Evolutionary conservation across 2,888 invertebrate genomes (phyloP), one percentile per base, ranked within the genome.

Genomic region (Agrochola litura): DNA sequence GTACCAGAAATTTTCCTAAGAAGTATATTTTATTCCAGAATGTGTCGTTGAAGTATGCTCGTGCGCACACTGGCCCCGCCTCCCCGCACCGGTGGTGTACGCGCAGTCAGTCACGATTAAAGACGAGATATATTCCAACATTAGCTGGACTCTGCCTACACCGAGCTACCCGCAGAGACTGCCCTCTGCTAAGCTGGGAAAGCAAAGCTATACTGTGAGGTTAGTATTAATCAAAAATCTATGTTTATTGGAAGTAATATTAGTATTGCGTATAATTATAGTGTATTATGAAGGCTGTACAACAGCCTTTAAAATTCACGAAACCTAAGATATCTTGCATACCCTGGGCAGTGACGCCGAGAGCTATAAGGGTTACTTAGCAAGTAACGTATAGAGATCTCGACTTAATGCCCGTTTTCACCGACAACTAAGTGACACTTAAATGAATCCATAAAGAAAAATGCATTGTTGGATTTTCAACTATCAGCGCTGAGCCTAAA

Each of bases 21-120:
- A 16, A n/a, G 37, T 12, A 1, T 19, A 68, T 64, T 76, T 78
- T 79, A n/a, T 88, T 86, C 0, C 91, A 96, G 96, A 96, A 89
- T 96, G 96, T 84, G 95, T 93, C 16, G 89, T 88, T 0, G 95
- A 93, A 0, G 93, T 96, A 0, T 96, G 96, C 79, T 96, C 96
- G 0, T 96, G 96, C 81, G 96, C 93, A 0, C 94, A 96, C 84
- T 88, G 92, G 0, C 92, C 93, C 0, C 94, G 94, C 0, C 92
- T 96, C 10, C 96, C 96, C 0, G 75, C 73, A 19, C 96, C 96
- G 0, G 54, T 68, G 0, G 95, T 96, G 19, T 70, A 85, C 0
- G 94, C 96, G 0, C 76, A 83, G 0, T 89, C 90, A 0, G 86
- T 95, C 25, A 87, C 91, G 12, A 81, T 93, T 0, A 85, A 91